These are phyloP conservation scores for Drosophila hydei DNA, from an alignment of 1,140 invertebrate genomes.

Conservation along the genomic window DNA sequence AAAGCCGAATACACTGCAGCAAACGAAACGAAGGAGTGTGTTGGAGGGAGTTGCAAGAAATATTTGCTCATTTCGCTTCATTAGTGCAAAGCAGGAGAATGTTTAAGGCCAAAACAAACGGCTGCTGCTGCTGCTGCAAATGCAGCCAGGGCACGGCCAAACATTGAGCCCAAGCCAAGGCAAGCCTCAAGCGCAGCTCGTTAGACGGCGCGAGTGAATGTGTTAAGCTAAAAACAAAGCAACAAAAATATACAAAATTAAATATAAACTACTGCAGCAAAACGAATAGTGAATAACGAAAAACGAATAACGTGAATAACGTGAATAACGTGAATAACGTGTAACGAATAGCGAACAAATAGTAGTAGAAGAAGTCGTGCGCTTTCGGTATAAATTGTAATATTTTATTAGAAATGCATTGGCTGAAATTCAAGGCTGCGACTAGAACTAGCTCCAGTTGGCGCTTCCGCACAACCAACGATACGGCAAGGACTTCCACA, in stretches of 20 bases:
- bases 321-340: background rate
- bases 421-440: conserved; percentile 53
- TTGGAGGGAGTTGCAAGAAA: conserved; percentile 54
- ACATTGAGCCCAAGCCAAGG: conserved; percentile 23
- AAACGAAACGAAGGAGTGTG: background rate
- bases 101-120: conserved; percentile 41
- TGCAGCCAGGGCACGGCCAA: conserved; percentile 35
- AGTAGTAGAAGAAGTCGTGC: background rate
- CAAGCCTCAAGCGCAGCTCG: conserved; percentile 13
- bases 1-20: conserved; percentile 17
- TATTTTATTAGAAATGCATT: conserved; percentile 72
- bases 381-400: conserved; percentile 39
- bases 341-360: conserved; percentile 7
- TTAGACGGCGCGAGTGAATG: conserved; percentile 20
- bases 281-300: conserved; percentile 5
- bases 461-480: conserved; percentile 28
- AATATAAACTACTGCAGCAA: conserved; percentile 13
- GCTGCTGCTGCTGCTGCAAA: conserved; percentile 29
- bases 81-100: conserved; percentile 46
- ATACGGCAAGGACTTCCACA: conserved; percentile 54
- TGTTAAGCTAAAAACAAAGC: conserved; percentile 10
- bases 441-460: conserved; percentile 41
- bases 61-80: conserved; percentile 63
- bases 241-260: background rate
- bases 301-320: conserved; percentile 2